A percentile compares a stretch with the other conserved stretches of the same genome.
These are phyloP conservation scores for Microctonus brassicae DNA, from an alignment of 2,888 invertebrate species.

Conservation along the genomic window DNA sequence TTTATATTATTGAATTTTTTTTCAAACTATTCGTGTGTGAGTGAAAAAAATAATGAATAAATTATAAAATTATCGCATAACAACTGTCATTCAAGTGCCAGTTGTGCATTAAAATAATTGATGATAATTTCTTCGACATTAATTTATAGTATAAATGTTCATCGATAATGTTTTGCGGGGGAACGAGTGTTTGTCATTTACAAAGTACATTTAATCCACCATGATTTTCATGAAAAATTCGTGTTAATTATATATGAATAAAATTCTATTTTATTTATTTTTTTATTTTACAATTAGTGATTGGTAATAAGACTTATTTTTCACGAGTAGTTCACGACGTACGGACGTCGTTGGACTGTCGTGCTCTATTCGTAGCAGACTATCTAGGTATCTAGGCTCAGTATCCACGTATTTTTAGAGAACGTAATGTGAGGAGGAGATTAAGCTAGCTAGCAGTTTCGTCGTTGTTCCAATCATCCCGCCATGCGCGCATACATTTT, in stretches of 20 bases:
- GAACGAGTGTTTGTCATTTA: no score
- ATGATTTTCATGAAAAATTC: no score
- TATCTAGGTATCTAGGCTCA: slow-evolving; percentile 70
- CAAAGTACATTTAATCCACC: no score
- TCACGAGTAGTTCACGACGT: slow-evolving; percentile 13
- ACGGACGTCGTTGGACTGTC: slow-evolving; percentile 15
- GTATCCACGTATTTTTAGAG: slow-evolving; percentile 68
- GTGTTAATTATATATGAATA: neutral
- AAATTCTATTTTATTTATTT: neutral
- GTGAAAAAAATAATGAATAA: slow-evolving; percentile 6
- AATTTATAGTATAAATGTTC: neutral
- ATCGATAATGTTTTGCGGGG: no score
- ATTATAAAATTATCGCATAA: neutral
- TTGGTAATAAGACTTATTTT: slow-evolving; percentile 1
- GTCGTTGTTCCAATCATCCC: slow-evolving; percentile 38
- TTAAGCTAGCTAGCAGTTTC: slow-evolving; percentile 43
- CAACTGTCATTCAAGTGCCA: neutral
- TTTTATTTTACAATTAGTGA: neutral
- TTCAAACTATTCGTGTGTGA: slow-evolving; percentile 20
- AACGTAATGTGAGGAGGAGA: slow-evolving; percentile 68
- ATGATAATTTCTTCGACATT: neutral
- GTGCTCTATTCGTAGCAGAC: slow-evolving; percentile 65
- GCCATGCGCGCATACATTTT: slow-evolving; percentile 31
- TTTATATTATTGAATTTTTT: neutral
- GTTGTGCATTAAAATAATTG: neutral